Conservation (phyloP, 2,113 vertebrate species). For the Platysternon megacephalum region DNA sequence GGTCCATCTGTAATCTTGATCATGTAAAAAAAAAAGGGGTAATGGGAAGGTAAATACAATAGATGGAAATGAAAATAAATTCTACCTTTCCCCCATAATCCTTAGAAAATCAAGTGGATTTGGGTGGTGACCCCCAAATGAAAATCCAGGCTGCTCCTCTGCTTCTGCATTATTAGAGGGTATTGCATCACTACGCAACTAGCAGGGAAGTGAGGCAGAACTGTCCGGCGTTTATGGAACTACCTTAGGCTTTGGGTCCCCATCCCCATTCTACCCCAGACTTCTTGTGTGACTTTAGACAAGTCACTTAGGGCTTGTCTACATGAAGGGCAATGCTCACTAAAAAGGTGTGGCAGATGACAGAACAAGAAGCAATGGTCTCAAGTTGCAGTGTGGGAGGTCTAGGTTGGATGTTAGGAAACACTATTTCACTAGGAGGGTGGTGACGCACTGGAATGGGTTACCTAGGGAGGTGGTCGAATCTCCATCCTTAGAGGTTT, state of each 20-base stretch:
- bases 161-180: not conserved
- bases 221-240: not conserved
- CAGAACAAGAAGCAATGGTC: too few relatives aligned
- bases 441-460: too few relatives aligned
- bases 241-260: not conserved
- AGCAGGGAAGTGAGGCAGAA: not conserved
- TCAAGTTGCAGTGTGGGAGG: too few relatives aligned
- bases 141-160: not conserved
- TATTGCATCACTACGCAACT: not conserved
- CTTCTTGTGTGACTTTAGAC: not conserved
- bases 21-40: not conserved
- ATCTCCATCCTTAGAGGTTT: too few relatives aligned
- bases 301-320: not conserved
- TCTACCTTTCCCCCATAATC: not conserved
- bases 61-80: not conserved
- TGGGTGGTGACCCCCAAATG: not conserved
- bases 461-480: too few relatives aligned
- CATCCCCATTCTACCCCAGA: not conserved
- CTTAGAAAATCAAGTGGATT: not conserved
- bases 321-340: not conserved
- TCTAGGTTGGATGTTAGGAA: too few relatives aligned
- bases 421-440: too few relatives aligned
- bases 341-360: not conserved
- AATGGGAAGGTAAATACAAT: not conserved
- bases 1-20: not conserved